Base-by-base conservation (phyloP, 2,888 invertebrate species). In the Erebia aethiops region DNA sequence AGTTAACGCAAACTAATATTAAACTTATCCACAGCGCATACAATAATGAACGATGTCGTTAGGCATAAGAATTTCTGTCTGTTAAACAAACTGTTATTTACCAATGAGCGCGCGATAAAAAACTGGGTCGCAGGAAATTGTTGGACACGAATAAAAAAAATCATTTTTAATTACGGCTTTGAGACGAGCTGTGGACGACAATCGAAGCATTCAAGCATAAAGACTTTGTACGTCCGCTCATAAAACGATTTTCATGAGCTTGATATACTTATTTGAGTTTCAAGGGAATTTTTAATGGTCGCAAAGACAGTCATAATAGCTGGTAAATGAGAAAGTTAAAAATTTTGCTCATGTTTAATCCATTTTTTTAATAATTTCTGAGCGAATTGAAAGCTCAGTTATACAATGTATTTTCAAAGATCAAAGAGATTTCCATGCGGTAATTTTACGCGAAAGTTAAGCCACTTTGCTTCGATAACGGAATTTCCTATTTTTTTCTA, bases 121-220 rank as follows among this genome's bases (percentile, higher is more conserved):
- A 85, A 87, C 77, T 87, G 79, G 89, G 83, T 82, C 87, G 80
- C 83, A 83, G 87, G 85, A 88, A 89, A 87, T 89, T 89, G 84
- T 83, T 82, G 83, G 82, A 84, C 84, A 85, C 80, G 82, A 80
- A 84, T 79, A 26, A 80, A 76, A 84, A 85, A 85, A 81, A 79
- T 79, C 78, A 86, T 52, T 54, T 64, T 86, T 89, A 88, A 90
- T 90, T 88, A 88, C 84, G 80, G 76, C 52, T 54, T 64, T 52
- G 73, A 74, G 56, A 64, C 63, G 35, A 58, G 64, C 58, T 63
- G 41, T 51, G 46, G 64, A 57, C 26, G 18, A 69, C 49, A 57
- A 64, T 64, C 49, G 64, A 56, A 58, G 57, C 69, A 41, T 49
- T 64, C 56, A 35, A 69, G 64, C 69, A 57, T 51, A 58, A 69